Evolutionary conservation across 2,888 invertebrate genomes (phyloP).

Genomic region (Ischnura elegans): DNA sequence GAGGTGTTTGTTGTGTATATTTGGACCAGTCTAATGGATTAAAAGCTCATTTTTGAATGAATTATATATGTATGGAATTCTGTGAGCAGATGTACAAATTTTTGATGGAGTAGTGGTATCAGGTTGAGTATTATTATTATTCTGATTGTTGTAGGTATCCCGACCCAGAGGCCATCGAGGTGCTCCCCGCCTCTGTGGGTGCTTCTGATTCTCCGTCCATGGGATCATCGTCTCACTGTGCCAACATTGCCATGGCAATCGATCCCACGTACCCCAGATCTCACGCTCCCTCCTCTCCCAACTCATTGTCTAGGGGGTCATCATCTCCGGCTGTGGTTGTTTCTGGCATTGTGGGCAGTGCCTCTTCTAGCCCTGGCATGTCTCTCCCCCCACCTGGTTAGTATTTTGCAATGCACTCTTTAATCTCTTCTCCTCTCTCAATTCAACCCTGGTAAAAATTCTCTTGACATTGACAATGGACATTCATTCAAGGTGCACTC

Average conservation of each 20-base stretch:
- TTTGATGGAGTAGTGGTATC: no score
- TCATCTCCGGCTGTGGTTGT: conserved; percentile 78
- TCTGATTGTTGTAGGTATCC: conserved; percentile 72
- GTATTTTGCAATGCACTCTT: conserved; percentile 28
- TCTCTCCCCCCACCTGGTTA: conserved; percentile 75
- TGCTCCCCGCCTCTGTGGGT: conserved; percentile 72
- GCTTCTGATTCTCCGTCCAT: conserved; percentile 71
- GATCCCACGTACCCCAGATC: conserved; percentile 82
- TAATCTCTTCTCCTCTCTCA: neutral
- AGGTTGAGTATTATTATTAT: neutral
- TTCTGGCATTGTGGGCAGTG: conserved; percentile 84
- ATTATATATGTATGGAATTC: no score
- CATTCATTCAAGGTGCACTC: no score
- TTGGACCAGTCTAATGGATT: no score
- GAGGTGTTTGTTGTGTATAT: no score
- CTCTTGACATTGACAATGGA: no score
- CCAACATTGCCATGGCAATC: conserved; percentile 84
- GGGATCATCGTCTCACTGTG: conserved; percentile 74
- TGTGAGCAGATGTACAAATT: no score
- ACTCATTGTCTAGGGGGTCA: conserved; percentile 14
- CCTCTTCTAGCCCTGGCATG: conserved; percentile 75
- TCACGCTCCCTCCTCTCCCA: conserved; percentile 71
- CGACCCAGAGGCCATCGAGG: conserved; percentile 78
- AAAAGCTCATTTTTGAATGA: no score
- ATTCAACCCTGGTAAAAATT: no score